Percentiles rank a stretch among this genome's conserved stretches.
These are phyloP conservation scores for Pica pica DNA, from an alignment of 2,113 vertebrate genomes.

Conservation along the genomic window DNA sequence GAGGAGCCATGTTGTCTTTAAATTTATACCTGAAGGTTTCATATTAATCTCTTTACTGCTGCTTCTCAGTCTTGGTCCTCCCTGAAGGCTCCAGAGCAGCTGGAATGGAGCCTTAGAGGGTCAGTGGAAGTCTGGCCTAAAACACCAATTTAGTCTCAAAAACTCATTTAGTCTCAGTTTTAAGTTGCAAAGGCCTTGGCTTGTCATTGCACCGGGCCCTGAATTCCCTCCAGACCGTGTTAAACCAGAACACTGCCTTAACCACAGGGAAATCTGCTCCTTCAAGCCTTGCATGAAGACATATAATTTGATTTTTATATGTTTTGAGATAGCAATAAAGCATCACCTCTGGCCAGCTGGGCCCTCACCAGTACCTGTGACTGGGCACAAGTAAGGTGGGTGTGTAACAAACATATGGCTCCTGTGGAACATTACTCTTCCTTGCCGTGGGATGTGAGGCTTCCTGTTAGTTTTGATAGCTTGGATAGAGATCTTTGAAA, in stretches of 20 bases:
- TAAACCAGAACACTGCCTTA: not conserved
- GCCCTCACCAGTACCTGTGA: not conserved
- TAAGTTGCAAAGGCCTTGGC: not conserved
- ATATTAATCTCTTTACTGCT: not conserved
- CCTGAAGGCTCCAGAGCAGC: not conserved
- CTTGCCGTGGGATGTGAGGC: not conserved
- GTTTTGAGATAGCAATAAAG: not conserved
- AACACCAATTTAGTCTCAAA: not conserved
- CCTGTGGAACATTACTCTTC: not conserved
- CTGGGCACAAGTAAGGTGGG: not conserved
- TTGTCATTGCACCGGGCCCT: not conserved
- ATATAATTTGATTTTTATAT: not conserved
- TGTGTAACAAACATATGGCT: accelerated
- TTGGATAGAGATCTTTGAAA: not conserved
- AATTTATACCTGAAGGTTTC: not conserved
- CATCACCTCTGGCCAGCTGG: not conserved
- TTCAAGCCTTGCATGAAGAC: not conserved
- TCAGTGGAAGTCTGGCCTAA: not conserved
- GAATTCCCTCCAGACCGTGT: not conserved
- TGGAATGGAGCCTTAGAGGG: not conserved
- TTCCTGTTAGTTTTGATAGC: not conserved
- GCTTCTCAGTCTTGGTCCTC: not conserved
- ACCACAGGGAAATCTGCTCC: not conserved
- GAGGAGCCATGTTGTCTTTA: not conserved
- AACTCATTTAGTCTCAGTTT: not conserved